Evolutionary conservation across 2,113 vertebrate genomes (phyloP).

Genomic region (Oophaga pumilio): DNA sequence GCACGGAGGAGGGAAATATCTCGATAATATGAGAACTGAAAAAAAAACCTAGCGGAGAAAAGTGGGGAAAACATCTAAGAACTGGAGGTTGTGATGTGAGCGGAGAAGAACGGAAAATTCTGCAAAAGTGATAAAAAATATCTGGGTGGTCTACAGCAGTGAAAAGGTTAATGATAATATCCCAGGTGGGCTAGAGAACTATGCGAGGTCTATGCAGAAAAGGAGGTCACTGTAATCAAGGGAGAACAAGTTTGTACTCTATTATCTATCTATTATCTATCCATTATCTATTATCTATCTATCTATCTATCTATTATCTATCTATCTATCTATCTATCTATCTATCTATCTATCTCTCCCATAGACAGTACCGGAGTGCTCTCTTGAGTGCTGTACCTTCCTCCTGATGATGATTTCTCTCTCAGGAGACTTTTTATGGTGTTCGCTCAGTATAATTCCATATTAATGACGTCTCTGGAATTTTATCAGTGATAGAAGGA

Average conservation of each 20-base stretch:
- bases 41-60: neutral
- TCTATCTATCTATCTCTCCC: slow-evolving; percentile 1
- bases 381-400: neutral
- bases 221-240: too few relatives aligned
- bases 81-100: neutral
- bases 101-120: neutral
- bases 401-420: neutral
- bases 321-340: slow-evolving; percentile 12
- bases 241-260: too few relatives aligned
- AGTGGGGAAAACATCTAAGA: neutral
- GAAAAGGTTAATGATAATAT: too few relatives aligned
- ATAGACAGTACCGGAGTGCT: neutral
- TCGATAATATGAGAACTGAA: neutral
- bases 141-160: too few relatives aligned
- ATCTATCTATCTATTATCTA: neutral
- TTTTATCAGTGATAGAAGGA: slow-evolving; percentile 6
- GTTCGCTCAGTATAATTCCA: neutral
- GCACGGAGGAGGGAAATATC: neutral
- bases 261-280: too few relatives aligned
- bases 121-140: too few relatives aligned
- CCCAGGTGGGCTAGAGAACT: too few relatives aligned
- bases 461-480: slow-evolving; percentile 10
- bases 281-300: too few relatives aligned
- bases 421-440: slow-evolving; percentile 22
- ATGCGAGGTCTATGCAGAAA: too few relatives aligned